These are phyloP conservation scores for Poicephalus gulielmi DNA, from an alignment of 2,113 vertebrate genomes.

Conservation along the genomic window DNA sequence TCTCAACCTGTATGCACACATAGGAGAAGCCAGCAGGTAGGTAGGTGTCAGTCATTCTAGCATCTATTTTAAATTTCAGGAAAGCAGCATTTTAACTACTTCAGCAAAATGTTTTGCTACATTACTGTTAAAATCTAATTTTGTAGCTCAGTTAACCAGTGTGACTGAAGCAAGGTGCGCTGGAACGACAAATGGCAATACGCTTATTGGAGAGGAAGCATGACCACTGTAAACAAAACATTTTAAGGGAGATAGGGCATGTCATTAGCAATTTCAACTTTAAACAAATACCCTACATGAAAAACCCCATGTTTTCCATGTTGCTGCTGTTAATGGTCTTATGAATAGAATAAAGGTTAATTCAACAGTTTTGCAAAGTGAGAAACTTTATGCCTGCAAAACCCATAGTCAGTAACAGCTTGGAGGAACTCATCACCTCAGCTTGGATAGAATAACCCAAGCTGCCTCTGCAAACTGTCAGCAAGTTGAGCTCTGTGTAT, in stretches of 20 bases:
- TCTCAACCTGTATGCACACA: rapidly evolving
- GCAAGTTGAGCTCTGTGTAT: neutral
- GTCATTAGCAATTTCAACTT: neutral
- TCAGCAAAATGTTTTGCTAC: neutral
- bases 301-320: neutral
- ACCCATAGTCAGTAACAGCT: no score
- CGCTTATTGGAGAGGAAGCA: neutral
- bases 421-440: neutral
- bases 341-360: neutral
- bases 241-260: neutral
- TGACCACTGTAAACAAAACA: rapidly evolving
- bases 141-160: neutral
- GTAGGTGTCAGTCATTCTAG: neutral
- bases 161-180: neutral
- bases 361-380: neutral
- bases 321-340: neutral
- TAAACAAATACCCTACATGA: neutral
- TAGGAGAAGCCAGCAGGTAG: neutral
- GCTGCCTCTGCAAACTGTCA: neutral
- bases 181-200: neutral
- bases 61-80: neutral
- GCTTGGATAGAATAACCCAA: neutral
- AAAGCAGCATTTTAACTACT: neutral
- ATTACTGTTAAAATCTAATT: neutral
- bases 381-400: neutral